Evolutionary conservation across 2,888 invertebrate species (phyloP).

Genomic region (Orthosia gothica): DNA sequence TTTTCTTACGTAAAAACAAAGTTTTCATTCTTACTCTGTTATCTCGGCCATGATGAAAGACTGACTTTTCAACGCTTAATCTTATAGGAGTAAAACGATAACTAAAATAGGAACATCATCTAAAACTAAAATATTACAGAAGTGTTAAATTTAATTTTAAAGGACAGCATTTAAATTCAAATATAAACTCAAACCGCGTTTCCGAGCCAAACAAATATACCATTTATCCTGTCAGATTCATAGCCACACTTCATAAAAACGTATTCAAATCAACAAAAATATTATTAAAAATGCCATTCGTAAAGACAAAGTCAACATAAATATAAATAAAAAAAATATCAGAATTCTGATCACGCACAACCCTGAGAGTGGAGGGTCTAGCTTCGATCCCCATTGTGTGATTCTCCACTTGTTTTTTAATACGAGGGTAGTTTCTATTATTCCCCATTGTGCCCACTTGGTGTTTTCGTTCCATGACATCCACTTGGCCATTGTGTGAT

Average conservation of each 20-base stretch:
- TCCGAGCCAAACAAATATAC: conserved; percentile 15
- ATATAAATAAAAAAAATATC: conserved; percentile 71
- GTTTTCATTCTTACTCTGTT: too few relatives aligned
- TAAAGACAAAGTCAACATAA: conserved; percentile 70
- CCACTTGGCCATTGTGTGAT: conserved; percentile 76
- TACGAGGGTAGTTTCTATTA: conserved; percentile 90
- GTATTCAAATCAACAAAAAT: conserved; percentile 37
- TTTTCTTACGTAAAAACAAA: too few relatives aligned
- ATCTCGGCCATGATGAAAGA: background rate
- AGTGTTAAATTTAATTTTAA: background rate
- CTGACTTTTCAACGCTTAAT: too few relatives aligned
- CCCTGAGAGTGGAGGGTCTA: conserved; percentile 86
- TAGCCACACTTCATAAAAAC: conserved; percentile 28
- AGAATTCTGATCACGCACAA: conserved; percentile 86
- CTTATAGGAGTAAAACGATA: background rate
- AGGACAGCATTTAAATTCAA: conserved; percentile 7
- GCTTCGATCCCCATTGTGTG: conserved; percentile 87
- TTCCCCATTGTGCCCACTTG: conserved; percentile 84
- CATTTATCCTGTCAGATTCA: conserved; percentile 33
- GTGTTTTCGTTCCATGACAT: conserved; percentile 89
- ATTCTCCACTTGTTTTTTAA: conserved; percentile 90
- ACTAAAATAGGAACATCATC: too few relatives aligned
- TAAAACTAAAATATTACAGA: background rate
- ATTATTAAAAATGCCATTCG: conserved; percentile 58
- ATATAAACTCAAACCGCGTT: conserved; percentile 11